These are phyloP conservation scores for Camponotus vicinus DNA, from an alignment of 1,140 invertebrate genomes.

Conservation along the genomic window DNA sequence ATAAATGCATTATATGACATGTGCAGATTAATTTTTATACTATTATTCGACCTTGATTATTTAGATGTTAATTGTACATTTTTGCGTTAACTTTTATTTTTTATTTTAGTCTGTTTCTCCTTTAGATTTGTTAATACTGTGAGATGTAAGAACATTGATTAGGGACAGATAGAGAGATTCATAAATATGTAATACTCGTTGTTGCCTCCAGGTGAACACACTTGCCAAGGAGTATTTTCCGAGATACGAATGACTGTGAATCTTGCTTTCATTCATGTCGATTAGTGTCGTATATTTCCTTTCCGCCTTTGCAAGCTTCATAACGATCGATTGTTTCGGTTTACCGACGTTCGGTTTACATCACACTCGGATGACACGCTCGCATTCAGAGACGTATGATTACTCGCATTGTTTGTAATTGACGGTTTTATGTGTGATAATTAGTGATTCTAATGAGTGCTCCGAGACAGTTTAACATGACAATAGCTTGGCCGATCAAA, in stretches of 20 bases:
- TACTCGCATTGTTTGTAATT: constrained; percentile 72
- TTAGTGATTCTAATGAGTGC: constrained; percentile 72
- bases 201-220: constrained; percentile 2
- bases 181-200: constrained; percentile 38
- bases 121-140: constrained; percentile 1
- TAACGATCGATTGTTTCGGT: constrained; percentile 26
- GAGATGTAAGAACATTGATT: neutral
- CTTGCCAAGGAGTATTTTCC: constrained; percentile 1
- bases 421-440: constrained; percentile 69
- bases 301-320: constrained; percentile 25
- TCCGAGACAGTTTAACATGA: constrained; percentile 16
- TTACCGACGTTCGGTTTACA: constrained; percentile 1
- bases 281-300: constrained; percentile 28
- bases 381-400: constrained; percentile 55
- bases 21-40: neutral
- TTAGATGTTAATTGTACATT: neutral
- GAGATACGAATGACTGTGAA: constrained; percentile 40
- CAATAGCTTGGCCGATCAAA: constrained; percentile 42
- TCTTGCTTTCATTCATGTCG: constrained; percentile 25
- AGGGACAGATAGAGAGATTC: constrained; percentile 29
- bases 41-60: neutral
- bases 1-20: too few species aligned
- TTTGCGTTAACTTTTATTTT: neutral
- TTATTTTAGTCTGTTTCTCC: neutral
- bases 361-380: constrained; percentile 30